These are phyloP conservation scores for Hippocampus abdominalis DNA, from an alignment of 2,113 vertebrate genomes.

Conservation along the genomic window DNA sequence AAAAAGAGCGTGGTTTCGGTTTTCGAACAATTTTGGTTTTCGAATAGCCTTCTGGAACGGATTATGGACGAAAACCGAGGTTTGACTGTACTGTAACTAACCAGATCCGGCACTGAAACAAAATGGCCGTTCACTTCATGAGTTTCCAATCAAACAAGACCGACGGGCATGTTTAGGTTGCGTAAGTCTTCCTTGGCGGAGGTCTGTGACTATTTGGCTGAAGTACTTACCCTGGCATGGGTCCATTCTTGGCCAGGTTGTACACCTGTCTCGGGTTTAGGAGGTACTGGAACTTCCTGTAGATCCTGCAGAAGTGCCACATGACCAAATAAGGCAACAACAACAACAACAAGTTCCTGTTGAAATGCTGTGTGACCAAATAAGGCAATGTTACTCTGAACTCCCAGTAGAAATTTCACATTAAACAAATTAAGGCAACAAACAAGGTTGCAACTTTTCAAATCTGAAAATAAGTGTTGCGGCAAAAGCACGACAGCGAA, in stretches of 20 bases:
- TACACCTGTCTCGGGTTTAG: constrained; percentile 94
- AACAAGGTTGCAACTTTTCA: too few species aligned
- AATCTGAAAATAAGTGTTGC: too few species aligned
- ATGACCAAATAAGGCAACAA: background rate
- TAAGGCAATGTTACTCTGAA: background rate
- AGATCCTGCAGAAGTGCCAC: constrained; percentile 77
- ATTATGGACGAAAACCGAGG: too few species aligned
- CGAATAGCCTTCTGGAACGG: too few species aligned
- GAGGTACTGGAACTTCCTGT: constrained; percentile 92
- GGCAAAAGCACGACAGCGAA: too few species aligned
- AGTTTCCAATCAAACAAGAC: too few species aligned
- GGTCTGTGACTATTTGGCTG: background rate
- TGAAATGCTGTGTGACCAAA: background rate
- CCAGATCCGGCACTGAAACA: too few species aligned
- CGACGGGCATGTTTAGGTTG: too few species aligned
- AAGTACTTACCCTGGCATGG: constrained; percentile 83
- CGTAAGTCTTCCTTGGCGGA: background rate
- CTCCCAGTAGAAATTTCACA: background rate
- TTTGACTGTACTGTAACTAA: too few species aligned
- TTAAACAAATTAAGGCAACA: background rate
- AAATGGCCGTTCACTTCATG: too few species aligned
- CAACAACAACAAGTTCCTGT: background rate
- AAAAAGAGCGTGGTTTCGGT: too few species aligned
- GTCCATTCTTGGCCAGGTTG: constrained; percentile 86
- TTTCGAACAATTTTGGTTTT: too few species aligned